A percentile compares a stretch with the other conserved stretches of the same genome.
These are phyloP conservation scores for Drosophila peninsularis DNA, from an alignment of 2,888 invertebrate species.

Conservation along the genomic window DNA sequence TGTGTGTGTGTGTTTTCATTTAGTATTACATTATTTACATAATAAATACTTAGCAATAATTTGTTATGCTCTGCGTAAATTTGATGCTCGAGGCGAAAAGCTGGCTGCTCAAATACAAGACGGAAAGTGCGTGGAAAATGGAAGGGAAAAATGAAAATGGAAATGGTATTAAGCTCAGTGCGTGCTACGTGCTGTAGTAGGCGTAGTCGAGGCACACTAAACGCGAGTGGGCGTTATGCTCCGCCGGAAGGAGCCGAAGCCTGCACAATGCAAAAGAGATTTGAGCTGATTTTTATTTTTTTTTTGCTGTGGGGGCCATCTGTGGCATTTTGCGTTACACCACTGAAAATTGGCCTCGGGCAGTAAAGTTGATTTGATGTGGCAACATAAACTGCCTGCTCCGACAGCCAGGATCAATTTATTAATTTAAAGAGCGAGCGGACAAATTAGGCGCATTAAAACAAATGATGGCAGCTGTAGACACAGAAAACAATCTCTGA, in stretches of 20 bases:
- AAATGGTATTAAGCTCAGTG: conserved; percentile 29
- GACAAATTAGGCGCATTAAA: not conserved
- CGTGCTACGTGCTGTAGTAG: conserved; percentile 6
- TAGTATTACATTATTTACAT: conserved; percentile 72
- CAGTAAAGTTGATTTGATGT: conserved; percentile 62
- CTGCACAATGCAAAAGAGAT: conserved; percentile 23
- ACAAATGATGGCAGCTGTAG: not conserved
- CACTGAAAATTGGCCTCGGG: conserved; percentile 51
- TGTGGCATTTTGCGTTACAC: conserved; percentile 44
- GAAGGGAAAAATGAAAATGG: conserved; percentile 8
- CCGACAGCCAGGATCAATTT: conserved; percentile 25
- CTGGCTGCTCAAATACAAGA: conserved; percentile 11
- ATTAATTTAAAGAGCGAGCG: conserved; percentile 27
- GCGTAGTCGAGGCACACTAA: not conserved
- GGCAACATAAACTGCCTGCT: not conserved
- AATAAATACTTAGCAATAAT: conserved; percentile 73
- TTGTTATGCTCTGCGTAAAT: conserved; percentile 66
- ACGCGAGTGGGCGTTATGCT: conserved; percentile 26
- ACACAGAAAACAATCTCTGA: not conserved
- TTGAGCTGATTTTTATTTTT: not conserved
- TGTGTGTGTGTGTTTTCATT: conserved; percentile 27
- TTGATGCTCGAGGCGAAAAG: conserved; percentile 51
- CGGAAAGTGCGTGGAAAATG: conserved; percentile 5
- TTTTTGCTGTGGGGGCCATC: conserved; percentile 43
- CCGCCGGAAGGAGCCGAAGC: not conserved